A percentile compares a stretch with the other conserved stretches of the same genome.
Conservation (phyloP, 92 coral and sea anemone genomes). For the Phenganax stokvisi region DNA sequence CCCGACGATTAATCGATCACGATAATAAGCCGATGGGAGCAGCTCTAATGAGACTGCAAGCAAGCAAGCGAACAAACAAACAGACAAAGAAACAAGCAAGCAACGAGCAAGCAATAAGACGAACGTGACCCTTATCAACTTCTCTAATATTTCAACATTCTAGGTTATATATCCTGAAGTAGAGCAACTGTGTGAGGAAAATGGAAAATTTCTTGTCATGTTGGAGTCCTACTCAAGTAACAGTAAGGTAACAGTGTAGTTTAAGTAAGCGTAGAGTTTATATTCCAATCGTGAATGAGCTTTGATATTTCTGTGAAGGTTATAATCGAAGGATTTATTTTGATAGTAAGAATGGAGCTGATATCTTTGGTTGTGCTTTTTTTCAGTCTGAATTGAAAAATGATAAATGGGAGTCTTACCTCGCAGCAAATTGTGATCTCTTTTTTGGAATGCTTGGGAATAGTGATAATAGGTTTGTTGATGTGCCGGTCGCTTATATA, state of each 20-base stretch:
- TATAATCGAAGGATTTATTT: too few species aligned
- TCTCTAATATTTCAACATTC: neutral
- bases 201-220: conserved; percentile 55
- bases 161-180: conserved; percentile 54
- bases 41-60: too few species aligned
- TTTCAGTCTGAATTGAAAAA: conserved; percentile 1
- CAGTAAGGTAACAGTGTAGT: neutral
- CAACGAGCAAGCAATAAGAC: too few species aligned
- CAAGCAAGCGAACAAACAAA: neutral
- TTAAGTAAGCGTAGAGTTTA: too few species aligned
- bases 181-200: conserved; percentile 61
- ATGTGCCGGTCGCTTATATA: neutral
- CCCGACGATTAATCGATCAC: too few species aligned
- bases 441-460: conserved; percentile 37
- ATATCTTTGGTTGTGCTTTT: neutral
- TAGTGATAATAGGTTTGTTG: conserved; percentile 18
- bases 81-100: too few species aligned
- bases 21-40: too few species aligned
- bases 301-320: too few species aligned
- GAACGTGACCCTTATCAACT: neutral
- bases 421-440: conserved; percentile 14
- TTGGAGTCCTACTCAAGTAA: conserved; percentile 37
- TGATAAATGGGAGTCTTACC: conserved; percentile 3
- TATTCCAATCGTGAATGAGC: too few species aligned
- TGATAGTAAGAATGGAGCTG: neutral